These are phyloP conservation scores for Chamaea fasciata DNA, from an alignment of 2,113 vertebrate genomes.

Conservation along the genomic window DNA sequence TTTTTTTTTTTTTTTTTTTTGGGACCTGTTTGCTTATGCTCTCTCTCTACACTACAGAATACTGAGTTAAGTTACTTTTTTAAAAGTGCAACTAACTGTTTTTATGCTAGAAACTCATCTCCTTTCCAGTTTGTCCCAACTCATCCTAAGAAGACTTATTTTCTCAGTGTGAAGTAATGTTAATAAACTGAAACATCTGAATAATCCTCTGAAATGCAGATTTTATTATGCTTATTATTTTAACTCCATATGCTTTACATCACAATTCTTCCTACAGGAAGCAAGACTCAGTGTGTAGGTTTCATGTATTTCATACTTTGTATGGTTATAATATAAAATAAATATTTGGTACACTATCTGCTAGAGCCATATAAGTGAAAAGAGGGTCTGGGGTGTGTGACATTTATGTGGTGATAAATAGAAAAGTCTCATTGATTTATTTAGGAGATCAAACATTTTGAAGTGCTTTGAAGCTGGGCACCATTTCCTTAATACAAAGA, in stretches of 20 bases:
- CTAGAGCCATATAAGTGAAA: background rate
- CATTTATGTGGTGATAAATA: background rate
- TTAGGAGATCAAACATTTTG: background rate
- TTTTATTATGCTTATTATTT: background rate
- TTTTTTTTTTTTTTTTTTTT: background rate
- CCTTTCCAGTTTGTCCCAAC: background rate
- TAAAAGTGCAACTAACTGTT: background rate
- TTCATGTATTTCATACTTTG: background rate
- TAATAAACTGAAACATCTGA: background rate
- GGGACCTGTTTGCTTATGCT: background rate
- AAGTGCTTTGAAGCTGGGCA: background rate
- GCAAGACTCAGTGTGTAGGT: background rate
- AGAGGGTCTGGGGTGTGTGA: background rate
- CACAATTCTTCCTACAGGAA: background rate
- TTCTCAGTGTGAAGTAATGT: background rate
- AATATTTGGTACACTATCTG: background rate
- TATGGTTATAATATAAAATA: background rate
- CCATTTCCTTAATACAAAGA: background rate
- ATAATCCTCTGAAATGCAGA: background rate
- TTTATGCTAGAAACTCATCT: background rate
- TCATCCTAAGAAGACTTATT: background rate
- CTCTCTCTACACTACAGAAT: background rate
- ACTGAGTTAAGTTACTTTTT: background rate
- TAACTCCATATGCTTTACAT: background rate
- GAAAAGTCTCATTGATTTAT: background rate